A percentile compares a stretch with the other conserved stretches of the same genome.
Evolutionary conservation across 2,113 vertebrate genomes (phyloP).

Genomic region (Parotia lawesii): DNA sequence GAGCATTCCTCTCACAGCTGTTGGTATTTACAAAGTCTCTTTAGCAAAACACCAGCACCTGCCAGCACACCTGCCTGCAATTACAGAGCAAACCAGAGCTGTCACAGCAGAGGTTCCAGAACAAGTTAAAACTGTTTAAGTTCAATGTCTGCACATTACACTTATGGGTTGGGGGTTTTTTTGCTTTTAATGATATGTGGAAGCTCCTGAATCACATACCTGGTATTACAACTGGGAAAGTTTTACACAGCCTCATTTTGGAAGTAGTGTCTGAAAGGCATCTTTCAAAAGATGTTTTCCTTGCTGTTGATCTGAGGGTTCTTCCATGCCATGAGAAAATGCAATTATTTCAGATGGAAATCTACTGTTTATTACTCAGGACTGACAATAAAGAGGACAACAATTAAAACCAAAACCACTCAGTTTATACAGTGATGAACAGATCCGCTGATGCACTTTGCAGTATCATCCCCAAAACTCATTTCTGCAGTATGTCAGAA

Average conservation of each 20-base stretch:
- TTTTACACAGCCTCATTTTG: not conserved
- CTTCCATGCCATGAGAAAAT: not conserved
- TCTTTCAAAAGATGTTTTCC: not conserved
- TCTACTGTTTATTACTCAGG: not conserved
- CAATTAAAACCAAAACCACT: not conserved
- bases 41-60: not conserved
- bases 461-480: not conserved
- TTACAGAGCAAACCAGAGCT: not conserved
- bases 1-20: not conserved
- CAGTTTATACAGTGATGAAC: not conserved
- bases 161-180: accelerated
- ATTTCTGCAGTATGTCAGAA: not conserved
- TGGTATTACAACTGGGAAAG: not conserved
- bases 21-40: not conserved
- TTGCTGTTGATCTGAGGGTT: not conserved
- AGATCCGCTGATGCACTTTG: not conserved
- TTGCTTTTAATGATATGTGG: accelerated
- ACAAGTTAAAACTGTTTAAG: not conserved
- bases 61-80: not conserved
- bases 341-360: not conserved
- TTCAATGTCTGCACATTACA: not conserved
- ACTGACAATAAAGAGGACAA: not conserved
- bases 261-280: not conserved
- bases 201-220: not conserved
- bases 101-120: not conserved